A percentile compares a stretch with the other conserved stretches of the same genome.
phyloP scores from a whole-genome alignment of 2,113 vertebrate species.

The Gila orcuttii region DNA sequence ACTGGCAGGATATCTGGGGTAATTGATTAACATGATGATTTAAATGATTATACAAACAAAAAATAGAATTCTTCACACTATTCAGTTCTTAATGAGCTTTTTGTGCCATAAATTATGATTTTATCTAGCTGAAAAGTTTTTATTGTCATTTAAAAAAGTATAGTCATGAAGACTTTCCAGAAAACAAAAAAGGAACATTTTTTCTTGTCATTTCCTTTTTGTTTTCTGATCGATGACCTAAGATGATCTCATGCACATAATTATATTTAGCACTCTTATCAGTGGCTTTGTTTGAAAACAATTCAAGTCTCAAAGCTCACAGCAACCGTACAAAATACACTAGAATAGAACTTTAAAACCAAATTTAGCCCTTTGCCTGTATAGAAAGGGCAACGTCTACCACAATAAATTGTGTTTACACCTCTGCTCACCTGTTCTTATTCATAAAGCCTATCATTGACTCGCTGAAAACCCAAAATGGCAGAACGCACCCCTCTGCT shows the following conservation, averaged over 20 bases:
- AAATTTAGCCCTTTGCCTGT: neutral
- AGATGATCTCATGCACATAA: conserved; percentile 13
- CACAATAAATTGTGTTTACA: conserved; percentile 10
- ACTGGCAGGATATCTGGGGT: neutral
- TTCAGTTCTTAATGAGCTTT: neutral
- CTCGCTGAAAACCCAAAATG: conserved; percentile 19
- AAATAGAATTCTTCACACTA: neutral
- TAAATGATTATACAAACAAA: neutral
- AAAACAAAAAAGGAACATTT: neutral
- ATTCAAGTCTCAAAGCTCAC: neutral
- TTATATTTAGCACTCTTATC: neutral
- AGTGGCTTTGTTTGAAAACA: conserved; percentile 15
- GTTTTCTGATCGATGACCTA: conserved; percentile 6
- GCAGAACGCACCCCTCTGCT: conserved; percentile 5
- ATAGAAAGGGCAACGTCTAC: neutral
- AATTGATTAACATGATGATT: neutral
- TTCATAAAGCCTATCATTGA: conserved; percentile 23
- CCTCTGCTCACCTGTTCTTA: conserved; percentile 35
- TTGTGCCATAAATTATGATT: conserved; percentile 6
- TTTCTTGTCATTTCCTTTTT: neutral
- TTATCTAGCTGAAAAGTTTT: neutral
- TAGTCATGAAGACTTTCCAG: neutral
- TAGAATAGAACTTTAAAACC: neutral
- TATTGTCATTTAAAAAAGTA: neutral
- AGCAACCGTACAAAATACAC: neutral